Conservation (phyloP, 2,113 vertebrate genomes). For the Gnathonemus echidnorhynchus region DNA sequence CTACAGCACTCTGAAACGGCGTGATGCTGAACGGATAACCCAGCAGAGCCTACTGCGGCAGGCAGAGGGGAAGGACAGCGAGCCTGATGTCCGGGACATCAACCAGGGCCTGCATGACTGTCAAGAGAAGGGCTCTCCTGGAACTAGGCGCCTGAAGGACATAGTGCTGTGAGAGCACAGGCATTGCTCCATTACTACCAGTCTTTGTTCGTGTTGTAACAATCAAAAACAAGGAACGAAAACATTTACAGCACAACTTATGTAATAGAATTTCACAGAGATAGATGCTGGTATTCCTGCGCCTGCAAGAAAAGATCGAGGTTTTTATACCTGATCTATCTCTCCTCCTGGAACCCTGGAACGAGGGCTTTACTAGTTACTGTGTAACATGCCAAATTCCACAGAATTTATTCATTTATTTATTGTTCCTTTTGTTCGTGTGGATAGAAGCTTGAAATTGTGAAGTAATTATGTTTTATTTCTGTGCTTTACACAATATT, state of each 20-base stretch:
- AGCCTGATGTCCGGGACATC: slow-evolving; percentile 76
- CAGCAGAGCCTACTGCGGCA: slow-evolving; percentile 85
- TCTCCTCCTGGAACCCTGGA: slow-evolving; percentile 11
- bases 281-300: background rate
- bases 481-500: slow-evolving; percentile 54
- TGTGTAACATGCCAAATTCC: slow-evolving; percentile 43
- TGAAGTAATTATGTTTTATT: slow-evolving; percentile 65
- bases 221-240: slow-evolving; percentile 44
- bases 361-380: slow-evolving; percentile 55
- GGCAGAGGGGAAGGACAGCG: slow-evolving; percentile 85
- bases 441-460: slow-evolving; percentile 39
- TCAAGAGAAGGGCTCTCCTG: slow-evolving; percentile 83
- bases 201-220: background rate
- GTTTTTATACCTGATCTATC: background rate
- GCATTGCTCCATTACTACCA: slow-evolving; percentile 21
- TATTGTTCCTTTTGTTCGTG: slow-evolving; percentile 16
- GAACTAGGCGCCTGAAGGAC: slow-evolving; percentile 86
- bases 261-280: background rate
- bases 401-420: slow-evolving; percentile 31
- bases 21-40: slow-evolving; percentile 79
- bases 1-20: slow-evolving; percentile 66
- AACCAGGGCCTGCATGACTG: slow-evolving; percentile 83
- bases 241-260: slow-evolving; percentile 6
- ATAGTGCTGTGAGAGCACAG: slow-evolving; percentile 77
- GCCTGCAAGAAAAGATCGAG: background rate